Conservation (phyloP, 2,888 invertebrate species). For the Troides aeacus region DNA sequence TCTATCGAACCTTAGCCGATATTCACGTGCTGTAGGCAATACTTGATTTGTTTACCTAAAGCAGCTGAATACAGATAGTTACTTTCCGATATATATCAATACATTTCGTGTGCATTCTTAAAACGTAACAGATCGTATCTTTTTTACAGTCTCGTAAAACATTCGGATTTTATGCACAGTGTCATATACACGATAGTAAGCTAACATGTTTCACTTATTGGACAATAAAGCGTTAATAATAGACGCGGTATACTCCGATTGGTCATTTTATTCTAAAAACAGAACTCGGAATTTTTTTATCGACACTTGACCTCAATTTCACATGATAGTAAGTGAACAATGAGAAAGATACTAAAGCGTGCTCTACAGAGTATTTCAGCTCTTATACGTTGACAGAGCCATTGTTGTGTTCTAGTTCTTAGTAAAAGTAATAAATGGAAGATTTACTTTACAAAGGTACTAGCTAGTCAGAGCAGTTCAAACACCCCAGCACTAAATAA, state of each 20-base stretch:
- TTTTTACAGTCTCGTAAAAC: constrained; percentile 11
- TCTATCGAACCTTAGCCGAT: constrained; percentile 45
- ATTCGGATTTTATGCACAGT: neutral
- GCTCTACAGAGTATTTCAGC: no score
- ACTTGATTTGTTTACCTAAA: constrained; percentile 41
- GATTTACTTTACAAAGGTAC: no score
- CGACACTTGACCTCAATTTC: no score
- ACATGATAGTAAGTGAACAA: no score
- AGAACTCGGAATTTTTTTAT: neutral
- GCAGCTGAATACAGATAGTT: constrained; percentile 35
- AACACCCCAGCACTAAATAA: no score
- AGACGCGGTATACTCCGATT: neutral
- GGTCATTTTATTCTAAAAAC: neutral
- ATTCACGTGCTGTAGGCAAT: constrained; percentile 41
- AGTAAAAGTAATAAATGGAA: no score
- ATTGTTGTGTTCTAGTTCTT: no score
- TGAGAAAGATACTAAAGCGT: no score
- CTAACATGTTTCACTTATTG: constrained; percentile 2
- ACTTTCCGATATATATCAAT: constrained; percentile 25
- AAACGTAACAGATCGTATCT: constrained; percentile 5
- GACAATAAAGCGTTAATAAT: neutral
- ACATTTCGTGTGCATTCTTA: constrained; percentile 21
- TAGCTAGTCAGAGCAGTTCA: no score
- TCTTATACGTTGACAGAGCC: no score
- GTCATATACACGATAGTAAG: constrained; percentile 4